Base-by-base conservation (phyloP, 2,113 vertebrate genomes). In the Mus spicilegus region DNA sequence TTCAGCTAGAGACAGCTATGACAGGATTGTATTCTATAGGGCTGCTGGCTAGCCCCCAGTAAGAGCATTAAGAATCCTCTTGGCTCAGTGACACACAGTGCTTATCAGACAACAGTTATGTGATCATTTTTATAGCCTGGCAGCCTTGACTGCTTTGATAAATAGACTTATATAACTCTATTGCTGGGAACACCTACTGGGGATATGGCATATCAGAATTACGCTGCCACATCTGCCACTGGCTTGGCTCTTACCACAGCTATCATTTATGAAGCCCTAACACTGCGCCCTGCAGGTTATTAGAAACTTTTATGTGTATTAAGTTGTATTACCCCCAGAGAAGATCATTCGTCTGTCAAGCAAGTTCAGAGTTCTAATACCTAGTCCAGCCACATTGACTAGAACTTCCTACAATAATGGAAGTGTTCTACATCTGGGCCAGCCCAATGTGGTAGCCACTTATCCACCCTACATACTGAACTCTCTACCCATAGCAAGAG, bases 71-170 rank as follows among this genome's bases (percentile, higher is more conserved):
- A 84, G 54, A 49, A 49, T 30, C 58, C 87, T 89, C 87, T 73
- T n/a, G 9, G 49, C 67, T 93, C 80, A 19, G 0, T 20, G 87
- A 95, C 70, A 90, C 24, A 33, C 17, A 89, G 90, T 19, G 39
- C 90, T 96, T 90, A 85, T 61, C 65, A 51, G 24, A 75, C 70
- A 93, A 19, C 90, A 92, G 96, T 96, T 95, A 86, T 81, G 78
- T 82, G 87, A 92, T 93, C 88, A 73, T 80, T 89, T 91, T 76
- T 61, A 76, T 33, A 42, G 80, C 36, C 58, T 96, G 88, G 84
- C 80, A 81, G 92, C 85, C 65, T 94, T 51, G 39, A 84, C 14
- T 19, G 89, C 85, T 61, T 28, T 97, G 95, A 94, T 95, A 97
- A 92, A 92, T 46, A 20, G 72, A 82, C 65, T 85, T 78, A n/a